Evolutionary conservation across 2,797 vertebrate species (phyloP), one percentile per base, ranked within the genome.

Genomic region (Sebastes flavidus): DNA sequence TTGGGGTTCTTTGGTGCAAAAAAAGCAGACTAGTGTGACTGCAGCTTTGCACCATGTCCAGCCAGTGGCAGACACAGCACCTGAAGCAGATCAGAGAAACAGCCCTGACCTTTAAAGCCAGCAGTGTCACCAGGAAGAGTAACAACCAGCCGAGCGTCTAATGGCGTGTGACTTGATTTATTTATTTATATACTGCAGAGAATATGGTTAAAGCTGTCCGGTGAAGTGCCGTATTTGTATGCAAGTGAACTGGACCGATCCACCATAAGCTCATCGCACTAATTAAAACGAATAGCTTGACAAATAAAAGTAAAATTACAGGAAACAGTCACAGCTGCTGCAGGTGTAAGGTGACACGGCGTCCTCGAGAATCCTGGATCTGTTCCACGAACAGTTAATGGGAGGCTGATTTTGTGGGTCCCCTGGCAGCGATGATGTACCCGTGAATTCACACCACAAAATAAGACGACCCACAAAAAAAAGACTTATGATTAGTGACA

Each of bases 401-500:
- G n/a, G 63, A 87, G 72, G 55, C 30, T 63, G 72, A 77, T 85
- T 81, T 71, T 75, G 76, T 67, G 9, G 67, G 18, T 85, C 80
- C 72, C 86, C 71, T 24, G 61, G 68, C 83, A 65, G 79, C 11
- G 0, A 84, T 86, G 77, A 82, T 38, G 72, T 81, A 65, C 14
- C 66, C 10, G 25, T 67, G 72, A 84, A 87, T 83, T 89, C 77
- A 87, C 81, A 80, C 79, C 27, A 42, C 71, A 84, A 87, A 86
- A 84, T 66, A 81, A 82, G 77, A 83, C 36, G 27, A 72, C 34
- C 62, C 68, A 60, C 69, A 38, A 54, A 58, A 68, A 49, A 56
- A 76, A 6, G 71, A 88, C 58, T 82, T 72, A 77, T 79, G 80
- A 88, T 89, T 83, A 78, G 80, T 83, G 83, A 87, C 83, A 89